Base-by-base conservation (phyloP, 2,888 invertebrate genomes). In the Eristalis intricaria region DNA sequence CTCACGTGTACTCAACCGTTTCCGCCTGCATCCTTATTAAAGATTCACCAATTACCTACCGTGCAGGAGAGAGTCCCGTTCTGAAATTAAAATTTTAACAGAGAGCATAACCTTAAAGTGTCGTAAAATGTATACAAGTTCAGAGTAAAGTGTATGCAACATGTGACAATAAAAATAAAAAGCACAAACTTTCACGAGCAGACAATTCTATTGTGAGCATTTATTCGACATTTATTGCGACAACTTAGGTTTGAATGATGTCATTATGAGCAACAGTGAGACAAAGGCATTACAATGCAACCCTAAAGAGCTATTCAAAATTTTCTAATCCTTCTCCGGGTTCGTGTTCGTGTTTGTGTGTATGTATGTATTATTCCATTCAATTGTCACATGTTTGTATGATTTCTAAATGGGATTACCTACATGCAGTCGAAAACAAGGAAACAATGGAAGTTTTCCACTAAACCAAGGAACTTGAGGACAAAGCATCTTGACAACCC, bases 401-500 rank as follows among this genome's bases (percentile, higher is more conserved):
- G 65, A 26, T 58, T 26, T 65, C 40, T 23, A 43, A 43, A 19
- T 29, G 32, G 26, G 26, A 19, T 38, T 64, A 50, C 50, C 50
- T 19, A 38, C 26, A 56, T 69, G 3, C 35, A 32, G 60, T 32
- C 32, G 22, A 56, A 56, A 64, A 77, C 77, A 77, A 69, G 83
- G 50, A 78, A 61, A 75, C 75, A 84, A 84, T 84, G 80, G 61
- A 76, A 50, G 40, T 76, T 84, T 70, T 38, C 78, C 50, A 38
- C 70, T 50, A 19, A 60, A 60, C 60, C 11, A n/a, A 26, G 61
- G 23, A 77, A 69, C 68, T 84, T 60, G n/a, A 70, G 70, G 32
- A 35, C 60, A 65, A 65, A 60, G 43, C 64, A 43, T 81, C 60
- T 71, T 70, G 65, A 76, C 61, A 64, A 56, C 8, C 50, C 43